Evolutionary conservation across 2,797 vertebrate genomes (phyloP).

Genomic region (Psittacula derbiana): DNA sequence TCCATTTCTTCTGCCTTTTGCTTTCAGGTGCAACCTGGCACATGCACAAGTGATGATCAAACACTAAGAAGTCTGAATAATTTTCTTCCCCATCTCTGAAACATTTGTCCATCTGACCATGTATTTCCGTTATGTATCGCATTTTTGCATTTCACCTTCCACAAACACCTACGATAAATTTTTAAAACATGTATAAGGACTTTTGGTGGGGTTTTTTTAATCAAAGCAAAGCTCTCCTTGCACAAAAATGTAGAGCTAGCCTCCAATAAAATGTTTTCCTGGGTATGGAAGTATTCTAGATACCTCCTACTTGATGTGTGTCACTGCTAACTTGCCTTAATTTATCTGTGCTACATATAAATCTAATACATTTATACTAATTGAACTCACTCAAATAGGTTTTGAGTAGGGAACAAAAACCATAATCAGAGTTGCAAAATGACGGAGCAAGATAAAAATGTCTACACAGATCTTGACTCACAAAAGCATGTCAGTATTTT

Average conservation of each 20-base stretch:
- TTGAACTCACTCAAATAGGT: not conserved
- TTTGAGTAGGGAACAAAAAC: not conserved
- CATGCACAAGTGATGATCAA: rapidly evolving
- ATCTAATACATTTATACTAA: not conserved
- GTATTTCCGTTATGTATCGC: not conserved
- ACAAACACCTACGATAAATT: not conserved
- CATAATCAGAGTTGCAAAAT: not conserved
- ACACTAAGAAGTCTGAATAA: not conserved
- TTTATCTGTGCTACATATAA: not conserved
- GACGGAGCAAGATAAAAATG: not conserved
- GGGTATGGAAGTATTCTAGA: not conserved
- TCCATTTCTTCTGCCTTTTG: not conserved
- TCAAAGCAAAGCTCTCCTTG: not conserved
- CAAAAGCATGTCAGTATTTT: not conserved
- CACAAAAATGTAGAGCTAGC: not conserved
- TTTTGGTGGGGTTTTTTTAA: not conserved
- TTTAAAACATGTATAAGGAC: not conserved
- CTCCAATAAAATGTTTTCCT: not conserved
- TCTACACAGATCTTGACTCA: not conserved
- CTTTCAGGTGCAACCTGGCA: not conserved
- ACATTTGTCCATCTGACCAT: not conserved
- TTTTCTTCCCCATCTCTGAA: not conserved
- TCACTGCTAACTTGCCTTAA: not conserved
- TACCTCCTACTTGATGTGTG: not conserved
- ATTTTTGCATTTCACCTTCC: not conserved